Evolutionary conservation across 1,140 invertebrate species (phyloP), one percentile per base, ranked within the genome.

Genomic region (Atta cephalotes): DNA sequence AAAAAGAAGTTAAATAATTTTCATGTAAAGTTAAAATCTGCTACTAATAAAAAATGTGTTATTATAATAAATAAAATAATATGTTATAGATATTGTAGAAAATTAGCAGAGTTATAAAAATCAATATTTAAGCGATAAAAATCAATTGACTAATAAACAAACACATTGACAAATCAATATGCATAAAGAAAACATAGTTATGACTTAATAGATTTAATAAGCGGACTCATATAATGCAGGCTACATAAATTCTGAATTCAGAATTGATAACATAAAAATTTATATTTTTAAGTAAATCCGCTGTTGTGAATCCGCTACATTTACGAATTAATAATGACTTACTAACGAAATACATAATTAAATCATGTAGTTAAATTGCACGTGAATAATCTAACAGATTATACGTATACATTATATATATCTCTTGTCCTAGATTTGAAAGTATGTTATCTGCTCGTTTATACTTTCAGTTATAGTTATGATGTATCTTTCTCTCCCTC

Each of bases 321-420:
- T 31, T 58, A 56, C 9, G 51, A 56, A 71, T 25, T 49, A 58
- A 58, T 2, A 18, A 74, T 7, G 18, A 35, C 18, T 45, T 21
- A 56, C 25, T 51, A 53, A n/a, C 21, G 12, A 25, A 25, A 70
- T 45, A 45, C 39, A 45, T 45, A 82, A 82, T 58, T 72, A 51
- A 74, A 72, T 21, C 18, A 74, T 60, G 12, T 62, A 25, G 28
- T 72, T 68, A 77, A 77, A 77, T 68, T 35, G 25, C 65, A 45
- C 10, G 53, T n/a, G 68, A 82, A 28, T 28, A 58, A 58, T 45
- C 25, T 81, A 72, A 49, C 3, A 16, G 18, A 10, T 71, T 35
- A 28, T 21, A 21, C n/a, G 31, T 35, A 35, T 14, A 66, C 31
- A 21, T 66, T n/a, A 60, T 5, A 21, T 14, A 65, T 56, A 62